Evolutionary conservation across 2,113 vertebrate species (phyloP), one percentile per base, ranked within the genome.

Genomic region (Ictidomys tridecemlineatus): DNA sequence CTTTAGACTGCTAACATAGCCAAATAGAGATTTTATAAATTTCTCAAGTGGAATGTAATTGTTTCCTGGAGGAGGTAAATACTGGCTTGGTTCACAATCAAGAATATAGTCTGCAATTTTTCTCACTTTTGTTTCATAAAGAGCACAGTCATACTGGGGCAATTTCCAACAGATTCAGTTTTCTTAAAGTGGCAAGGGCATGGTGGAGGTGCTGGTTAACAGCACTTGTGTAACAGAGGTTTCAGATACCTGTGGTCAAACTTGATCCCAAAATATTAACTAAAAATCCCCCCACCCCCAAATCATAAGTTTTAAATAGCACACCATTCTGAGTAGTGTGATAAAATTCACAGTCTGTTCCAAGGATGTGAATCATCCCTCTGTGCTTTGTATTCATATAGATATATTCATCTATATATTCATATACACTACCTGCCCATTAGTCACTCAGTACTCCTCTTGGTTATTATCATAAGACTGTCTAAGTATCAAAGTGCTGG

Each of bases 1-100:
- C 63, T 79, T 8, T 65, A 63, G 82, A 65, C 7, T 61, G 69
- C 20, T 79, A 96, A 82, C 32, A 70, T 9, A 95, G 67, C 26
- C 74, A 92, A 91, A 82, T 53, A 76, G n/a, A 45, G 53, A 63
- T 96, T 86, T 89, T 53, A 53, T 42, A 42, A 89, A 39, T 28
- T 89, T 92, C 37, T 58, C 39, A 83, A 63, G 34, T 42, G 79
- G 34, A 69, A 85, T 69, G 28, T 48, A 85, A 67, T 14, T 78
- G 30, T 95, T 91, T 89, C 76, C 79, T 32, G 51, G 42, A 93
- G 58, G 56, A 92, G 12, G 26, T 93, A 79, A 95, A 30, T 37
- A 5, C 45, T 61, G 26, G 63, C 12, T 88, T 45, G 56, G 11
- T 14, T 24, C 37, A 58, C 18, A 58, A 24, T 72, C 42, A 91